phyloP scores from a whole-genome alignment of 2,113 vertebrate genomes.

The Ia io region DNA sequence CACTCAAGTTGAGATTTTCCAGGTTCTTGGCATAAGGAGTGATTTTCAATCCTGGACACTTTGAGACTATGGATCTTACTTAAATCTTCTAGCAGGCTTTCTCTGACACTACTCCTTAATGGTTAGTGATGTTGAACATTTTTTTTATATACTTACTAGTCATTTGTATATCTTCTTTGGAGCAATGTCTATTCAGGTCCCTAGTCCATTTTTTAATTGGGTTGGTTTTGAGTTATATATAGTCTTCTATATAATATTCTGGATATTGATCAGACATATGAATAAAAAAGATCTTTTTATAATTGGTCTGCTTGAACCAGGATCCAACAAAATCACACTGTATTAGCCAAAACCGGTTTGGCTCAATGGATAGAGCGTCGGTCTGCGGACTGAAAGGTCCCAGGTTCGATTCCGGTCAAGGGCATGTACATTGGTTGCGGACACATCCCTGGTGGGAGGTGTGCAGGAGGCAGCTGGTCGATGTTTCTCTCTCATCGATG shows the following conservation, averaged over 20 bases:
- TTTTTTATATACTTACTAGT: background rate
- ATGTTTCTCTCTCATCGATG: too few relatives aligned
- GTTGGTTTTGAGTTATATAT: background rate
- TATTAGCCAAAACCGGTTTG: too few relatives aligned
- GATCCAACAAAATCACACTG: too few relatives aligned
- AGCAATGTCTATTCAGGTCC: background rate
- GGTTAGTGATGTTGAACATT: background rate
- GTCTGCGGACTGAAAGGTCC: too few relatives aligned
- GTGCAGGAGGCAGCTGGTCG: too few relatives aligned
- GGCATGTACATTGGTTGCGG: too few relatives aligned
- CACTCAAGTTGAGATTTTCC: background rate
- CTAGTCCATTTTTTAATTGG: background rate
- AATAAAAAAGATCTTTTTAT: background rate
- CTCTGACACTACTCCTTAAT: background rate
- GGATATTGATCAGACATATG: background rate
- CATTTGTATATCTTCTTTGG: background rate
- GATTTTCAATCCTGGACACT: background rate
- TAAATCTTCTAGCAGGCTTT: background rate
- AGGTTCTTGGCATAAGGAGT: background rate
- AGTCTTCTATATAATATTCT: background rate
- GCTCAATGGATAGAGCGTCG: too few relatives aligned
- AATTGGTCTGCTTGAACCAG: background rate
- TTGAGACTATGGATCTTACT: background rate
- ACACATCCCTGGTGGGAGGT: too few relatives aligned
- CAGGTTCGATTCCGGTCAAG: too few relatives aligned